phyloP scores from a whole-genome alignment of 2,888 invertebrate species.

The Heliconius charithonia region DNA sequence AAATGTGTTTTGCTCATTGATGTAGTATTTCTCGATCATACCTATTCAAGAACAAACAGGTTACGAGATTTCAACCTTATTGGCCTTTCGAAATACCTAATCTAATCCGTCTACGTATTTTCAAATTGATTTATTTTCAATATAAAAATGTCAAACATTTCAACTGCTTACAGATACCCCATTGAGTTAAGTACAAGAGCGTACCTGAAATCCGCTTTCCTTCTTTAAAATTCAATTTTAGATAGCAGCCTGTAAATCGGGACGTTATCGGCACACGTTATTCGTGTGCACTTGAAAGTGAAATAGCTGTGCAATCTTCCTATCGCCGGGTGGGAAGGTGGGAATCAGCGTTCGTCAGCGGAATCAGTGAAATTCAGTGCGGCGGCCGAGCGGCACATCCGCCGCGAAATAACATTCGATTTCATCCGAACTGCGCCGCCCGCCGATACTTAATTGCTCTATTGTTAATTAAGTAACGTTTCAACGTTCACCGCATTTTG shows the following conservation, averaged over 20 bases:
- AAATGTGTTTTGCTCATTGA: no score
- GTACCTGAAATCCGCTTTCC: slow-evolving; percentile 45
- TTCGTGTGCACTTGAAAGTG: slow-evolving; percentile 53
- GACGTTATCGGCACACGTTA: slow-evolving; percentile 47
- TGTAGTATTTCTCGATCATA: background rate
- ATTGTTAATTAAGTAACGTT: slow-evolving; percentile 83
- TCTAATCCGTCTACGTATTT: background rate
- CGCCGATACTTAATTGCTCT: slow-evolving; percentile 80
- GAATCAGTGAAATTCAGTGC: slow-evolving; percentile 77
- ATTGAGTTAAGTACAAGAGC: slow-evolving; percentile 39
- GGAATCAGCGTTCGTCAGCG: slow-evolving; percentile 75
- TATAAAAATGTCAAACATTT: slow-evolving; percentile 36
- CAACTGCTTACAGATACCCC: slow-evolving; percentile 30
- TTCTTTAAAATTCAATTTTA: slow-evolving; percentile 48
- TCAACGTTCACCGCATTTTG: slow-evolving; percentile 68
- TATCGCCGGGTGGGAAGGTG: slow-evolving; percentile 44
- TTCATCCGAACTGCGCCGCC: slow-evolving; percentile 68
- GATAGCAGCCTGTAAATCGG: slow-evolving; percentile 47
- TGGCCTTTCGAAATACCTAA: background rate
- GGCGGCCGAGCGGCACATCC: slow-evolving; percentile 64
- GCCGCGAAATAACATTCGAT: slow-evolving; percentile 72
- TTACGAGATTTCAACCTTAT: background rate
- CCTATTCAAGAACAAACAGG: background rate
- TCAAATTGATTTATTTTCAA: slow-evolving; percentile 15
- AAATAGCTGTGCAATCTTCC: slow-evolving; percentile 53